Evolutionary conservation across 2,113 vertebrate genomes (phyloP).

Genomic region (Paracanthobrama guichenoti): DNA sequence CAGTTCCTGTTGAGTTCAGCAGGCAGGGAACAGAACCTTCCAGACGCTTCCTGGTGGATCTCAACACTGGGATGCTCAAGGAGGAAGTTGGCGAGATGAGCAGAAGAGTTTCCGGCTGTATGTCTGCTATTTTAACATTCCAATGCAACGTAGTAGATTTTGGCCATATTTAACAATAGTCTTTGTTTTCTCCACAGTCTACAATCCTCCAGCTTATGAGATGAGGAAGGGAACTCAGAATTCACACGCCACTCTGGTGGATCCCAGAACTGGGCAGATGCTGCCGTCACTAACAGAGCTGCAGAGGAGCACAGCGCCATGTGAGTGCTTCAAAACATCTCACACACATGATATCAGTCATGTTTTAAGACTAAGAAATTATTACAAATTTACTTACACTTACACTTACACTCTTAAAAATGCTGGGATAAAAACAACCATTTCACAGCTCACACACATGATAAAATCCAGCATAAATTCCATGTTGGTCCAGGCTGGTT

Average conservation of each 20-base stretch:
- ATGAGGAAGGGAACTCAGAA: conserved; percentile 66
- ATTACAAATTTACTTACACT: no score
- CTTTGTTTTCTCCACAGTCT: background rate
- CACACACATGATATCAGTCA: background rate
- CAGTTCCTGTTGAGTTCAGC: background rate
- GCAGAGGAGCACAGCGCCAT: conserved; percentile 40
- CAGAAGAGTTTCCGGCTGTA: conserved; percentile 39
- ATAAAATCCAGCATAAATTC: no score
- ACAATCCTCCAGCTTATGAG: conserved; percentile 40
- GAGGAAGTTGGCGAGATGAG: conserved; percentile 19
- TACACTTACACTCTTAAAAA: no score
- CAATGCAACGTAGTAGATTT: no score
- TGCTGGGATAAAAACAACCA: no score
- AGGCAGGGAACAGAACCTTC: conserved; percentile 35
- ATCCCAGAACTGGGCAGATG: conserved; percentile 40
- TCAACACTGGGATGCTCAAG: conserved; percentile 16
- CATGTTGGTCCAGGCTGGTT: no score
- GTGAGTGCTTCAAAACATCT: conserved; percentile 14
- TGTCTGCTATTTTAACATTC: no score
- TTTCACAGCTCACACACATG: no score
- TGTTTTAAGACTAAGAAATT: background rate
- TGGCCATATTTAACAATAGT: no score
- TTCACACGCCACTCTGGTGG: conserved; percentile 48
- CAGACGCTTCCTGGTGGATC: conserved; percentile 21
- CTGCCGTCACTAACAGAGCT: conserved; percentile 39